Evolutionary conservation across 2,888 invertebrate species (phyloP).

Genomic region (Acleris cristana): DNA sequence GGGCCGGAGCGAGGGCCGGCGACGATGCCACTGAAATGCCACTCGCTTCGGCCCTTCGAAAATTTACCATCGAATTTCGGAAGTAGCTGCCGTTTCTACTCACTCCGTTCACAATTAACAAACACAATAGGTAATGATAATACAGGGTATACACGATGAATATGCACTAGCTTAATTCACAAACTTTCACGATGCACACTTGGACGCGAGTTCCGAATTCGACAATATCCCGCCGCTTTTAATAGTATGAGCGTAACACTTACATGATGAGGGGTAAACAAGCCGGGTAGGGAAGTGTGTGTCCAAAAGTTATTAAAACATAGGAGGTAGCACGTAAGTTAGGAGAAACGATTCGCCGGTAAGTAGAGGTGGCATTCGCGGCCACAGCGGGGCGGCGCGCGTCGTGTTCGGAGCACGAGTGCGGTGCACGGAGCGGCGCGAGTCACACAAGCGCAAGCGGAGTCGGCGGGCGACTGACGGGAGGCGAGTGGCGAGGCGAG

Average conservation of each 20-base stretch:
- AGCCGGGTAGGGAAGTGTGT: slow-evolving; percentile 80
- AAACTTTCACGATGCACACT: slow-evolving; percentile 79
- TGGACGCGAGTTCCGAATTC: slow-evolving; percentile 79
- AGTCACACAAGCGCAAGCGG: slow-evolving; percentile 83
- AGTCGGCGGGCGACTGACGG: slow-evolving; percentile 85
- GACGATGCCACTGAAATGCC: slow-evolving; percentile 54
- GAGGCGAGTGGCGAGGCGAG: slow-evolving; percentile 72
- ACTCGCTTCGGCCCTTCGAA: slow-evolving; percentile 64
- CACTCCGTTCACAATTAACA: slow-evolving; percentile 62
- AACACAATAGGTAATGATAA: slow-evolving; percentile 53
- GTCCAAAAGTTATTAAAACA: slow-evolving; percentile 78
- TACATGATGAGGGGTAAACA: slow-evolving; percentile 83
- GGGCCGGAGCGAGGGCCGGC: slow-evolving; percentile 56
- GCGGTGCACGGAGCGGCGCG: slow-evolving; percentile 83
- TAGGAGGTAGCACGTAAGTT: slow-evolving; percentile 80
- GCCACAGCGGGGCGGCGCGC: slow-evolving; percentile 83
- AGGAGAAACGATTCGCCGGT: slow-evolving; percentile 82
- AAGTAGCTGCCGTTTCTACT: slow-evolving; percentile 63
- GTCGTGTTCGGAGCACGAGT: slow-evolving; percentile 83
- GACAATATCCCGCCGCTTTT: slow-evolving; percentile 69
- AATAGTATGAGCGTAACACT: slow-evolving; percentile 80
- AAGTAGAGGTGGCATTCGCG: slow-evolving; percentile 85
- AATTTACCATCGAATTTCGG: slow-evolving; percentile 78
- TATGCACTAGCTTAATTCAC: slow-evolving; percentile 73
- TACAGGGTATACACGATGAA: slow-evolving; percentile 53